Percentiles rank a stretch among this genome's conserved stretches.
Conservation (phyloP, 2,888 invertebrate genomes). For the Aphelenchoides bicaudatus region DNA sequence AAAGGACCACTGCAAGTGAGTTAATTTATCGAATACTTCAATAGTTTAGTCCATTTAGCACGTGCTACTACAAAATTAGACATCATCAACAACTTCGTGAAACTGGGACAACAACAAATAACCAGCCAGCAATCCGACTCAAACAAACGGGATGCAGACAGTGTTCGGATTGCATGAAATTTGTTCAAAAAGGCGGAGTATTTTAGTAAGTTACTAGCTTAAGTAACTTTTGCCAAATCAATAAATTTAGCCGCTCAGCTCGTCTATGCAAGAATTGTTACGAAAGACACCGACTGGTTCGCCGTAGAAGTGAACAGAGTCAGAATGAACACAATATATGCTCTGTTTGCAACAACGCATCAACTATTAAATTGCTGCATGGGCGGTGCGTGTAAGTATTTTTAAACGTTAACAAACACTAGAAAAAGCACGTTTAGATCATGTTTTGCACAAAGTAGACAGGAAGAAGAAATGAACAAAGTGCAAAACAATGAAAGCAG, state of each 20-base stretch:
- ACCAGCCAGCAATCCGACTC: neutral
- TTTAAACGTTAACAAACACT: no score
- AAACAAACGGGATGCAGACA: neutral
- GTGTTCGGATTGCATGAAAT: constrained; percentile 3
- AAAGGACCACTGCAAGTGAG: neutral
- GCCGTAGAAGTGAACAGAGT: constrained; percentile 1
- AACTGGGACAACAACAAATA: neutral
- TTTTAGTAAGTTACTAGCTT: neutral
- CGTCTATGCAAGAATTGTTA: constrained; percentile 1
- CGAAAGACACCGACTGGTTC: neutral
- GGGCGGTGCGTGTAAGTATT: constrained; percentile 6
- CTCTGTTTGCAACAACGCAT: neutral
- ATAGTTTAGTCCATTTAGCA: neutral
- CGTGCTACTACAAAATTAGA: constrained; percentile 4
- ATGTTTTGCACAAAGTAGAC: no score
- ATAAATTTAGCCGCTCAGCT: neutral
- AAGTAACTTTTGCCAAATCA: neutral
- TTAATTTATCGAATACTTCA: neutral
- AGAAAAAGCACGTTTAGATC: no score
- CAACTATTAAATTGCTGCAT: neutral
- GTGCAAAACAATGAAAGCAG: neutral
- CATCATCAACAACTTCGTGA: neutral
- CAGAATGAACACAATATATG: neutral
- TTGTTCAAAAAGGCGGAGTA: neutral
- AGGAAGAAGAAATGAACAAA: neutral